Evolutionary conservation across 2,888 invertebrate species (phyloP).

Genomic region (Drosophila prolongata): DNA sequence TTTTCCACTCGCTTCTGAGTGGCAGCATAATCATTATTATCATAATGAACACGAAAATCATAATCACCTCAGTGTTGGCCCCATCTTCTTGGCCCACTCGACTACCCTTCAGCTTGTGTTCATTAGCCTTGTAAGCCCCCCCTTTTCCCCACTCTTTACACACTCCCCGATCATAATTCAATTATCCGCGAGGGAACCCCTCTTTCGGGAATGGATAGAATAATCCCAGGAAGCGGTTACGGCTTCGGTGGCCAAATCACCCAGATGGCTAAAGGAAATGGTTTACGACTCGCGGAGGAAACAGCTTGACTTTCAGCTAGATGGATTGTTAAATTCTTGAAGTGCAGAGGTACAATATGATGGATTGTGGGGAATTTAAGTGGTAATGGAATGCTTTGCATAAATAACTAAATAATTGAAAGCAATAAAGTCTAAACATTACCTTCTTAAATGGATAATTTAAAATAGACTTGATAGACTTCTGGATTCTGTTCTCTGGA

Average conservation of each 20-base stretch:
- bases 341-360: background rate
- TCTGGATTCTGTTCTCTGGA: too few species aligned
- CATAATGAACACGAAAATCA: conserved; percentile 14
- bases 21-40: conserved; percentile 48
- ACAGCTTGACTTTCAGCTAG: background rate
- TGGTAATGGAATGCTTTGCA: background rate
- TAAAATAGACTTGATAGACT: too few species aligned
- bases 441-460: too few species aligned
- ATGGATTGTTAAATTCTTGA: background rate
- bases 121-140: conserved; percentile 56
- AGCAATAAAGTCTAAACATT: too few species aligned
- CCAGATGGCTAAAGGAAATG: conserved; percentile 1
- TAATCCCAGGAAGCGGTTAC: conserved; percentile 27
- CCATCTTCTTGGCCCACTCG: conserved; percentile 50
- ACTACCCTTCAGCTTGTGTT: conserved; percentile 64
- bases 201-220: conserved; percentile 8
- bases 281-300: conserved; percentile 9
- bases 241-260: conserved; percentile 14
- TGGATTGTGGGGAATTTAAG: background rate
- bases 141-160: conserved; percentile 41
- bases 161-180: conserved; percentile 75
- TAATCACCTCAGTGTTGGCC: conserved; percentile 19
- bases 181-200: conserved; percentile 55
- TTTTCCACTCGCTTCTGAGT: conserved; percentile 62
- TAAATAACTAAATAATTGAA: too few species aligned